Conservation (phyloP, 2,888 invertebrate genomes). For the Parasteatoda lunata region DNA sequence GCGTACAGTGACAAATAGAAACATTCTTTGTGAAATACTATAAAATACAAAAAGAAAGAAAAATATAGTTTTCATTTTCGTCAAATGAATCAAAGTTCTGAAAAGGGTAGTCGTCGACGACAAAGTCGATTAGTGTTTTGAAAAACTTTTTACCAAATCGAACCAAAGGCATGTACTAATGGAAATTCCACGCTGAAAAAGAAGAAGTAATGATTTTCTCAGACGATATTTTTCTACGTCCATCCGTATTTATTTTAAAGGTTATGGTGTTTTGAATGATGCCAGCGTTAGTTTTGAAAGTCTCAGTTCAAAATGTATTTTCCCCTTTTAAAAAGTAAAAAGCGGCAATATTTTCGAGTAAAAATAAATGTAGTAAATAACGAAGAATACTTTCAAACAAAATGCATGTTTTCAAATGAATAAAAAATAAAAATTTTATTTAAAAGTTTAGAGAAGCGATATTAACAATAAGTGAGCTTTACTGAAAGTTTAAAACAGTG, state of each 20-base stretch:
- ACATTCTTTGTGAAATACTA: neutral
- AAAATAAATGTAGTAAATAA: no score
- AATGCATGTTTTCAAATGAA: no score
- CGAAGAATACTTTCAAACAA: no score
- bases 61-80: slow-evolving; percentile 52
- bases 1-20: no score
- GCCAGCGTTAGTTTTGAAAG: neutral
- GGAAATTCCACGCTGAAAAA: slow-evolving; percentile 43
- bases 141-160: slow-evolving; percentile 39
- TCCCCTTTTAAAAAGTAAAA: no score
- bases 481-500: no score
- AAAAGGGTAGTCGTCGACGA: slow-evolving; percentile 30
- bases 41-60: slow-evolving; percentile 14
- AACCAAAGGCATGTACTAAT: slow-evolving; percentile 57
- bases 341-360: no score
- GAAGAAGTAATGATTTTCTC: slow-evolving; percentile 53
- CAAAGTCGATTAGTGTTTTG: slow-evolving; percentile 58
- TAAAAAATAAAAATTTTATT: no score
- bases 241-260: neutral
- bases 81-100: slow-evolving; percentile 39
- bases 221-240: slow-evolving; percentile 10
- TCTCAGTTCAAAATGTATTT: no score
- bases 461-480: no score
- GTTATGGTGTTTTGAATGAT: neutral
- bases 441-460: no score